A percentile compares a stretch with the other conserved stretches of the same genome.
These are phyloP conservation scores for Rhinolophus sinicus DNA, from an alignment of 2,113 vertebrate species.

Conservation along the genomic window DNA sequence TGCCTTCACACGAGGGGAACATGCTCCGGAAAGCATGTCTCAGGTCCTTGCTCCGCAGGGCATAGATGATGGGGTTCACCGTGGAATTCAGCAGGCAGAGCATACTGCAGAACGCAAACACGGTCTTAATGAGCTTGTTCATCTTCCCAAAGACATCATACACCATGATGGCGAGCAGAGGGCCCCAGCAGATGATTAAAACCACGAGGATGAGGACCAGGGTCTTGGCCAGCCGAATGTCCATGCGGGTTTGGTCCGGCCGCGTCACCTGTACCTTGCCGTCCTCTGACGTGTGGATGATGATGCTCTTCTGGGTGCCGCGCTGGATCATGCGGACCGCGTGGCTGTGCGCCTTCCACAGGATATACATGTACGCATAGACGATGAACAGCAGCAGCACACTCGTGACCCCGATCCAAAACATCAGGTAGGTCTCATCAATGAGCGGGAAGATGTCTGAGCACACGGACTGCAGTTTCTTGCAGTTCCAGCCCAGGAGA, in stretches of 20 bases:
- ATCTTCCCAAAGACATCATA: slow-evolving; percentile 99
- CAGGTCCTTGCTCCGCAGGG: slow-evolving; percentile 98
- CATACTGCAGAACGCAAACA: slow-evolving; percentile 99
- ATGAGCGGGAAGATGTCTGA: slow-evolving; percentile 99
- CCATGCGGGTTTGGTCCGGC: slow-evolving; percentile 98
- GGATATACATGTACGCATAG: slow-evolving; percentile 99
- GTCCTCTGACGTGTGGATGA: slow-evolving; percentile 95
- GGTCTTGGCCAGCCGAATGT: slow-evolving; percentile 98
- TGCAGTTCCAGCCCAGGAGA: slow-evolving; percentile 99
- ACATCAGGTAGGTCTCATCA: slow-evolving; percentile 97
- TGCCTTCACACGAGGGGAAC: slow-evolving; percentile 93
- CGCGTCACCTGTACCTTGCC: slow-evolving; percentile 96
- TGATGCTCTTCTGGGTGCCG: slow-evolving; percentile 97
- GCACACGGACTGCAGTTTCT: slow-evolving; percentile 94
- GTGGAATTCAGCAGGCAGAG: slow-evolving; percentile 99
- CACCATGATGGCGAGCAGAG: slow-evolving; percentile 98
- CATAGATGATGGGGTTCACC: slow-evolving; percentile 99
- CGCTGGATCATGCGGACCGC: slow-evolving; percentile 97
- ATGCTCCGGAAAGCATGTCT: slow-evolving; percentile 96
- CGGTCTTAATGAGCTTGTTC: slow-evolving; percentile 97
- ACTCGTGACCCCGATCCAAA: slow-evolving; percentile 98
- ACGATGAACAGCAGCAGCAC: slow-evolving; percentile 97
- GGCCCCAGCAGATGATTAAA: slow-evolving; percentile 99
- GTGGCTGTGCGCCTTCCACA: slow-evolving; percentile 99
- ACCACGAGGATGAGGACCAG: slow-evolving; percentile 98